A percentile compares a stretch with the other conserved stretches of the same genome.
These are phyloP conservation scores for Cheilosia variabilis DNA, from an alignment of 2,888 invertebrate species.

Conservation along the genomic window DNA sequence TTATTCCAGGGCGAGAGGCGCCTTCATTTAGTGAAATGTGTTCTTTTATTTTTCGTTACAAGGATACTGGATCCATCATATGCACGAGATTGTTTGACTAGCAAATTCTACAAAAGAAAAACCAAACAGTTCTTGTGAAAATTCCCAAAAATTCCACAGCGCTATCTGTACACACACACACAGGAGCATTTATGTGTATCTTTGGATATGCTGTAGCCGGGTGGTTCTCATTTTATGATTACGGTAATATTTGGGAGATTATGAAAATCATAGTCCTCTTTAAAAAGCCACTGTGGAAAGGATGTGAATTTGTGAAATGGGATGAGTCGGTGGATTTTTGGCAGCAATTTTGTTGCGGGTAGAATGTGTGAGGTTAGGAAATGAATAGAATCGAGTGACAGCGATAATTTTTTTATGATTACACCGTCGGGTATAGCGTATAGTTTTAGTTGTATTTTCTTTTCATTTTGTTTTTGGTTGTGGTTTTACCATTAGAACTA, in stretches of 20 bases:
- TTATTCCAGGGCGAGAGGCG: constrained; percentile 14
- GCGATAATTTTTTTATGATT: constrained; percentile 43
- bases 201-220: neutral
- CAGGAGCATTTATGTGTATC: neutral
- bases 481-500: neutral
- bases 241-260: constrained; percentile 59
- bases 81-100: constrained; percentile 52
- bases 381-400: constrained; percentile 44
- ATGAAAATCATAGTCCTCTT: constrained; percentile 48
- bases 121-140: constrained; percentile 33
- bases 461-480: neutral
- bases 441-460: neutral
- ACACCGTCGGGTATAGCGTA: constrained; percentile 27
- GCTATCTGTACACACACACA: neutral
- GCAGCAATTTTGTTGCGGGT: constrained; percentile 18
- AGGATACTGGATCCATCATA: constrained; percentile 13
- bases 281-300: constrained; percentile 22
- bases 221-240: constrained; percentile 67
- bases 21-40: constrained; percentile 15
- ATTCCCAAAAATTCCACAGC: constrained; percentile 5
- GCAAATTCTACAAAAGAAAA: constrained; percentile 42
- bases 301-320: constrained; percentile 37
- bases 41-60: neutral
- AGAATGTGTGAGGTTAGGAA: constrained; percentile 35
- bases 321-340: constrained; percentile 39